Evolutionary conservation across 2,113 vertebrate species (phyloP), one percentile per base, ranked within the genome.

Genomic region (Verasper variegatus): DNA sequence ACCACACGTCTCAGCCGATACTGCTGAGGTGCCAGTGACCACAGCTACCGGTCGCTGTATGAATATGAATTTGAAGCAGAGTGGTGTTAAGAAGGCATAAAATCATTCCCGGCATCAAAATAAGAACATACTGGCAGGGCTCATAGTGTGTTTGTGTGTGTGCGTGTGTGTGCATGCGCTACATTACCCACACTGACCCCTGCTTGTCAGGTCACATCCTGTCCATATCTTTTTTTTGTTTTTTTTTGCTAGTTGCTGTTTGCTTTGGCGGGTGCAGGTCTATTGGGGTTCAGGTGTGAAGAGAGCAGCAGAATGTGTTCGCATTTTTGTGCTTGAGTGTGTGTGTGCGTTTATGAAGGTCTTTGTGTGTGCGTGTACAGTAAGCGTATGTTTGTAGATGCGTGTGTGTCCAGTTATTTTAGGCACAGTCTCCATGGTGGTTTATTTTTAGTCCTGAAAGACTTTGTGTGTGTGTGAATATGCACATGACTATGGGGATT

Each of bases 381-480:
- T 82, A 79, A 76, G 78, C 11, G n/a, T 26, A 17, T 71, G 61
- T 81, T 51, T 87, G 69, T 45, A 64, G 9, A 61, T 58, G 77
- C 52, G 7, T 72, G 67, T 68, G 70, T 23, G 56, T 70, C 17
- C 68, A 61, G 84, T 94, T 91, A 94, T 93, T 94, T 92, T 91
- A 82, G 89, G 91, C 82, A 74, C 83, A 81, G 71, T 89, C 76
- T 31, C 66, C 80, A 58, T 35, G 65, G 76, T 35, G 31, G 13
- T 86, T 88, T 94, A 94, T 94, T 94, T 95, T 91, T 93, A 94
- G 90, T 83, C 66, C 76, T 91, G 87, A 93, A 90, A 81, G 88
- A 88, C 86, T 91, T 85, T 73, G 85, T 93, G 88, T 87, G 84
- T 68, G 62, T 71, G 61, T 49, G 47, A 56, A 23, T 61, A 27